Percentiles rank a stretch among this genome's conserved stretches.
phyloP scores from a whole-genome alignment of 2,113 vertebrate genomes.

The Eira barbara region DNA sequence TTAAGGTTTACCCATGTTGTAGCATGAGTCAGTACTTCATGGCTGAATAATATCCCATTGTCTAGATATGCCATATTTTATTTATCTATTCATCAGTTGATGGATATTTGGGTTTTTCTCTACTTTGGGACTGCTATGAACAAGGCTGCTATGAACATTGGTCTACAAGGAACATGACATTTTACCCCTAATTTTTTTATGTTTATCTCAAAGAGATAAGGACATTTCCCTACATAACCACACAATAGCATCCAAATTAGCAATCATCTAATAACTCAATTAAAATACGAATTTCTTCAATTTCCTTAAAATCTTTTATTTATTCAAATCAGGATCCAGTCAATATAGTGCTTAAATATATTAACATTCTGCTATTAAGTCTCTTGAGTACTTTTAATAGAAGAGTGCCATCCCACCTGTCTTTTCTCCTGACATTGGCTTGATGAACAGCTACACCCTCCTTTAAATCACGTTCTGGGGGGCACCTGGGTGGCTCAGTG shows the following conservation, averaged over 20 bases:
- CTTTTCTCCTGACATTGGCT: not conserved
- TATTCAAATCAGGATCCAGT: not conserved
- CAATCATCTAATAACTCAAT: not conserved
- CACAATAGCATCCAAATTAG: not conserved
- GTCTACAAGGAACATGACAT: not conserved
- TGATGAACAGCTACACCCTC: not conserved
- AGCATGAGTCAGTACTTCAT: not conserved
- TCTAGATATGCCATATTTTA: not conserved
- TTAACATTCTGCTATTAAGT: not conserved
- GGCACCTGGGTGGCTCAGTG: not conserved
- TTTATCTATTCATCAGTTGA: not conserved
- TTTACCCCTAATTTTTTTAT: constrained; percentile 15
- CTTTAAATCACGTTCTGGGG: not conserved
- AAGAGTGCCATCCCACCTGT: not conserved
- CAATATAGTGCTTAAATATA: not conserved
- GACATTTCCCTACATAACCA: not conserved
- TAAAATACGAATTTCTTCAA: not conserved
- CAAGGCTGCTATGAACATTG: not conserved
- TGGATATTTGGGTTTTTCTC: not conserved
- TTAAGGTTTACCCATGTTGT: not conserved
- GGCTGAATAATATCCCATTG: not conserved
- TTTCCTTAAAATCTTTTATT: not conserved
- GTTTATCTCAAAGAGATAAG: not conserved
- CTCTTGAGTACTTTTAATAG: not conserved
- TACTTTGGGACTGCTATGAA: not conserved